Evolutionary conservation across 1,140 invertebrate genomes (phyloP).

Genomic region (Teleogryllus occipitalis): DNA sequence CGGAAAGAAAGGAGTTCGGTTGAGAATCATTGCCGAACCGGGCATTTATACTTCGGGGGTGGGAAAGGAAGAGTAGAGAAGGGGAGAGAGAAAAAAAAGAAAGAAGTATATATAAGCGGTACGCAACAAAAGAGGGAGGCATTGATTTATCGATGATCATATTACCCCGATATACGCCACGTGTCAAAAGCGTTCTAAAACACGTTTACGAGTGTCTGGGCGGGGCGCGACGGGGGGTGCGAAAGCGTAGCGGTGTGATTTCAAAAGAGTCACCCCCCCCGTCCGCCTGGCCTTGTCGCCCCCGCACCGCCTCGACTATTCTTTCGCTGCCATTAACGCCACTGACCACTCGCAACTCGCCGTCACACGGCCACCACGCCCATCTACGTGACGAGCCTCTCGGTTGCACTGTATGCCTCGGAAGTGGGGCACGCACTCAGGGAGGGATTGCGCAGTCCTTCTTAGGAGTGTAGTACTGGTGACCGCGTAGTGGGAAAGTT

Average conservation of each 20-base stretch:
- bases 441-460: too few relatives aligned
- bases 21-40: neutral
- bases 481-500: too few relatives aligned
- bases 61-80: neutral
- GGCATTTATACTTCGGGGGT: neutral
- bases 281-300: neutral
- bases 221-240: too few relatives aligned
- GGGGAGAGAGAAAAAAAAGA: neutral
- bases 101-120: neutral
- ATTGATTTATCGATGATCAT: neutral
- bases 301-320: neutral
- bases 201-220: neutral
- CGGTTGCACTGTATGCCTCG: too few relatives aligned
- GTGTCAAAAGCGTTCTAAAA: neutral
- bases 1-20: neutral
- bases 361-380: too few relatives aligned
- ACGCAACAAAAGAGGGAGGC: neutral
- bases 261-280: neutral
- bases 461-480: too few relatives aligned
- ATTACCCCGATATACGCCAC: slow-evolving; percentile 3
- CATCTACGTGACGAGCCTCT: too few relatives aligned
- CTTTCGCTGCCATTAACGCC: neutral
- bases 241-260: neutral
- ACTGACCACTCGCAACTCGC: neutral
- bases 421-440: too few relatives aligned